phyloP scores from a whole-genome alignment of 2,113 vertebrate species.

The Noturus placidus region DNA sequence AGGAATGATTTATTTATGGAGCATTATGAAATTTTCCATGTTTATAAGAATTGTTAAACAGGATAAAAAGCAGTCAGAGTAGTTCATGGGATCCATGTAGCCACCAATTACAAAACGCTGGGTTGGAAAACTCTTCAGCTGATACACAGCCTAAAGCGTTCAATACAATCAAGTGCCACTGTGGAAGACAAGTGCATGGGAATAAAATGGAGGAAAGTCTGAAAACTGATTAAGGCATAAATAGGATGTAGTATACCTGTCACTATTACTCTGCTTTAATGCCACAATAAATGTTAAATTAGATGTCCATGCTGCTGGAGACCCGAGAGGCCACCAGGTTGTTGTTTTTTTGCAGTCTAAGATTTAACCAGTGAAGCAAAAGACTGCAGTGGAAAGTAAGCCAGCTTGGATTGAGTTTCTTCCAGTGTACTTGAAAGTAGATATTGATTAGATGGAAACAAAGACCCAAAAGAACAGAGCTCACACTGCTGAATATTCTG shows the following conservation, averaged over 20 bases:
- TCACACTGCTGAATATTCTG: background rate
- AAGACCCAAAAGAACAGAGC: background rate
- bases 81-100: slow-evolving; percentile 6
- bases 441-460: background rate
- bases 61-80: background rate
- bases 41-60: background rate
- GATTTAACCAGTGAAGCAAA: slow-evolving; percentile 13
- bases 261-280: slow-evolving; percentile 30
- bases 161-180: slow-evolving; percentile 4
- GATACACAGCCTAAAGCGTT: slow-evolving; percentile 6
- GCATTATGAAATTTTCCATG: background rate
- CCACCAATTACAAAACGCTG: background rate
- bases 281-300: slow-evolving; percentile 29
- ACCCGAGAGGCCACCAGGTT: slow-evolving; percentile 8
- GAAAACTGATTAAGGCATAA: slow-evolving; percentile 27
- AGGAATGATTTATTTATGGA: background rate
- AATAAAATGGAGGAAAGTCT: slow-evolving; percentile 13
- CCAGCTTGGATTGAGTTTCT: background rate
- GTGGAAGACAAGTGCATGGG: background rate
- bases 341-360: background rate
- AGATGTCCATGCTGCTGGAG: background rate
- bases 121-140: background rate
- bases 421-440: background rate
- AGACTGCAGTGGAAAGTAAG: background rate
- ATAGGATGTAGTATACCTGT: slow-evolving; percentile 34